These are phyloP conservation scores for Ibycter americanus DNA, from an alignment of 2,797 vertebrate species.

Conservation along the genomic window DNA sequence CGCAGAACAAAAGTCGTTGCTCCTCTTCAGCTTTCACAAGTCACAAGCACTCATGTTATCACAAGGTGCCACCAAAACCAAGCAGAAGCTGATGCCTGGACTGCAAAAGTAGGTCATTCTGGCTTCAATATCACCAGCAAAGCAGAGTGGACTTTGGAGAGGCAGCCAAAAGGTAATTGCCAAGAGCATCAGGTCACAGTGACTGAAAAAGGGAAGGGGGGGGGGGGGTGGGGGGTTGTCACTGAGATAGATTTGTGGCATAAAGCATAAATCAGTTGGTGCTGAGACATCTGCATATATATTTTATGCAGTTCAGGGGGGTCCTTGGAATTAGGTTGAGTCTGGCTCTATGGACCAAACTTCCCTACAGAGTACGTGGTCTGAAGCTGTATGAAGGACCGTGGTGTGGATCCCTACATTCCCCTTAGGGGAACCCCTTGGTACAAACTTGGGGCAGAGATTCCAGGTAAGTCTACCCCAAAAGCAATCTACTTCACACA, in stretches of 20 bases:
- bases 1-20: not conserved
- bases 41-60: not conserved
- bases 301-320: not conserved
- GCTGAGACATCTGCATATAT: not conserved
- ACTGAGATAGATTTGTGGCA: not conserved
- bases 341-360: not conserved
- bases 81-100: not conserved
- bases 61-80: not conserved
- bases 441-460: not conserved
- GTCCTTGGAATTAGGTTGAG: not conserved
- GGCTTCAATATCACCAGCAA: not conserved
- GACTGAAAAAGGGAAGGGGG: not conserved
- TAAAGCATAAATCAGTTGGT: not conserved
- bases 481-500: not conserved
- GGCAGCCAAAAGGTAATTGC: not conserved
- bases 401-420: not conserved
- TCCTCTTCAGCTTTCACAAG: not conserved
- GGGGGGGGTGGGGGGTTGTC: too few species aligned
- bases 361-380: not conserved
- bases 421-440: not conserved
- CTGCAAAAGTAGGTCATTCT: not conserved
- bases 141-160: not conserved
- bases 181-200: not conserved
- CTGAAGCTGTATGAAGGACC: not conserved
- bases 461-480: not conserved